Evolutionary conservation across 2,113 vertebrate species (phyloP).

Genomic region (Stegastes partitus): DNA sequence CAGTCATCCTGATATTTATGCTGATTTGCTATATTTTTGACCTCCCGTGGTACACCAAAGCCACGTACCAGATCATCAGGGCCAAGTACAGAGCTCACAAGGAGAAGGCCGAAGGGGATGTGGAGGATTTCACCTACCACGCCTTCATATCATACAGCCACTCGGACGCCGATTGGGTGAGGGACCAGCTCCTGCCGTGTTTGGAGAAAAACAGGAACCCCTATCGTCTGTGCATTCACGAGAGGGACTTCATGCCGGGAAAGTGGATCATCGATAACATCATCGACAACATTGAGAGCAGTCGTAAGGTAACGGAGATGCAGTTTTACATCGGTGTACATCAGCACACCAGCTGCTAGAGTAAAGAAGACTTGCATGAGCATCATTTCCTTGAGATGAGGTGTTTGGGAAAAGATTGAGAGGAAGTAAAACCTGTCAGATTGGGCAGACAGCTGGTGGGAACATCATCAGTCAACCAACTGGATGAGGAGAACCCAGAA

Average conservation of each 20-base stretch:
- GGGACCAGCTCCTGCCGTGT: slow-evolving; percentile 82
- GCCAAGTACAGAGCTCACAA: slow-evolving; percentile 84
- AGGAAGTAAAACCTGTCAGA: background rate
- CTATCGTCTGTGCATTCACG: slow-evolving; percentile 89
- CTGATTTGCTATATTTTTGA: slow-evolving; percentile 87
- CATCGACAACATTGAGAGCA: slow-evolving; percentile 90
- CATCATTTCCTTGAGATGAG: background rate
- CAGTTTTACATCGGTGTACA: background rate
- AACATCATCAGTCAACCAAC: too few species aligned
- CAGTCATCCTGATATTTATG: slow-evolving; percentile 69
- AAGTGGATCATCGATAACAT: slow-evolving; percentile 93
- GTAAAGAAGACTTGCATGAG: background rate
- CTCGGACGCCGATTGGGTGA: slow-evolving; percentile 88
- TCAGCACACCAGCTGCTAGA: background rate
- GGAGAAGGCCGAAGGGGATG: slow-evolving; percentile 46
- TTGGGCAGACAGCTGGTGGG: background rate
- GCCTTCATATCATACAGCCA: slow-evolving; percentile 91
- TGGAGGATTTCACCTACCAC: slow-evolving; percentile 79
- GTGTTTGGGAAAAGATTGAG: background rate
- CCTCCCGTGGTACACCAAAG: slow-evolving; percentile 86
- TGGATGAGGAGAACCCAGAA: too few species aligned
- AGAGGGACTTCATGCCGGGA: slow-evolving; percentile 90
- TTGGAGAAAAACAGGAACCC: slow-evolving; percentile 85
- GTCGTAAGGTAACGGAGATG: slow-evolving; percentile 80
- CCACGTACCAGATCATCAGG: slow-evolving; percentile 84